Base-by-base conservation (phyloP, 1,140 invertebrate genomes). In the Hermetia illucens region DNA sequence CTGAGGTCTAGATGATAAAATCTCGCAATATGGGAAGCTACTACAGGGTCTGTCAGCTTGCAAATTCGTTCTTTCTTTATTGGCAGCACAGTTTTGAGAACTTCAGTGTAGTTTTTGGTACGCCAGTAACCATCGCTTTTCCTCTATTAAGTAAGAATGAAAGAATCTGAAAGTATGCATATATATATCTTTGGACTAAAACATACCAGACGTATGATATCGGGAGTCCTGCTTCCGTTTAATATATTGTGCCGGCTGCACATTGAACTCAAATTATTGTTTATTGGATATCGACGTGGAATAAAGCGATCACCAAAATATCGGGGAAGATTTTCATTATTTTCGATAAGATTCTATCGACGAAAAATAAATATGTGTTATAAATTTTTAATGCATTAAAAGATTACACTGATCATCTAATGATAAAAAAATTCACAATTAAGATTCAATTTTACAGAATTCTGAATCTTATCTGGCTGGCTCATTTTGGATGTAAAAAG, bases 241-340 rank as follows among this genome's bases (percentile, higher is more conserved):
- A 0, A 46, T 21, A 46, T 56, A 27, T 58, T 3, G 34, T 38
- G 3, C 52, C 45, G 10, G 47, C n/a, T n/a, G n/a, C n/a, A n/a
- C n/a, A n/a, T n/a, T n/a, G n/a, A n/a, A n/a, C n/a, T n/a, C n/a
- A n/a, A n/a, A n/a, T n/a, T 42, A 6, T 41, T 25, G 18, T 46
- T 35, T 1, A 39, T 37, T 10, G 38, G 38, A 31, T 50, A 56
- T 1, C 55, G 52, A 5, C 47, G 39, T 2, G 55, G 55, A 41
- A 58, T 55, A 32, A 58, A 58, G 6, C 55, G 46, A 42, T 58
- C 55, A 1, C 52, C 52, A 34, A 9, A 27, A 27, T n/a, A n/a
- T n/a, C n/a, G n/a, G n/a, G n/a, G n/a, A n/a, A n/a, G n/a, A n/a
- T n/a, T n/a, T n/a, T n/a, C n/a, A n/a, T n/a, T n/a, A n/a, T n/a